A percentile compares a stretch with the other conserved stretches of the same genome.
Conservation (phyloP, 1,140 invertebrate species). For the Drosophila mayri region DNA sequence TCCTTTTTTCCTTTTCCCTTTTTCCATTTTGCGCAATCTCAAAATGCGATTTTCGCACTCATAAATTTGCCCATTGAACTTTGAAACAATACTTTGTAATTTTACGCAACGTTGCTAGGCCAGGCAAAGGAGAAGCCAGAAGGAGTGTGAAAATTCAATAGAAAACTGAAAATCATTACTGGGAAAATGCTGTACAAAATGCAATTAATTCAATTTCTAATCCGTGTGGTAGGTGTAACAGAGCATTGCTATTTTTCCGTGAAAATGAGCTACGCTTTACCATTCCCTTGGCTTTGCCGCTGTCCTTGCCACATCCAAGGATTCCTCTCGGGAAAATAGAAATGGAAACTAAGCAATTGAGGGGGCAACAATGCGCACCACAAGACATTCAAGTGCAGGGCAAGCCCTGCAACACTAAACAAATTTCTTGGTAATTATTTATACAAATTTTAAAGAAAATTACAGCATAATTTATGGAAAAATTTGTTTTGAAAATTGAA, state of each 20-base stretch:
- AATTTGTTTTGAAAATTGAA: neutral
- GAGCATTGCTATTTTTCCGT: conserved; percentile 33
- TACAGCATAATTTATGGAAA: accelerated
- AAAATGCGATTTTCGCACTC: conserved; percentile 60
- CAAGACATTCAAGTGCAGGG: conserved; percentile 72
- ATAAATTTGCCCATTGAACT: conserved; percentile 67
- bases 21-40: conserved; percentile 8
- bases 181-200: conserved; percentile 61
- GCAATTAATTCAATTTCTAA: conserved; percentile 74
- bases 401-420: conserved; percentile 4
- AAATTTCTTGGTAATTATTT: neutral
- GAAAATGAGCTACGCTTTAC: conserved; percentile 63
- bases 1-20: neutral
- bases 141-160: conserved; percentile 17
- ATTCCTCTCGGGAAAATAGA: conserved; percentile 34
- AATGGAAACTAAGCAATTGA: conserved; percentile 67
- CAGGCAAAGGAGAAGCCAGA: conserved; percentile 32
- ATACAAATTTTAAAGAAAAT: neutral
- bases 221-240: conserved; percentile 19
- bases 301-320: conserved; percentile 52
- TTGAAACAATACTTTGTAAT: conserved; percentile 70
- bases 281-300: conserved; percentile 34
- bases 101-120: conserved; percentile 62
- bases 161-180: conserved; percentile 30
- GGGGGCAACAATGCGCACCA: conserved; percentile 78